A percentile compares a stretch with the other conserved stretches of the same genome.
These are phyloP conservation scores for Apus apus DNA, from an alignment of 2,113 vertebrate species.

Conservation along the genomic window DNA sequence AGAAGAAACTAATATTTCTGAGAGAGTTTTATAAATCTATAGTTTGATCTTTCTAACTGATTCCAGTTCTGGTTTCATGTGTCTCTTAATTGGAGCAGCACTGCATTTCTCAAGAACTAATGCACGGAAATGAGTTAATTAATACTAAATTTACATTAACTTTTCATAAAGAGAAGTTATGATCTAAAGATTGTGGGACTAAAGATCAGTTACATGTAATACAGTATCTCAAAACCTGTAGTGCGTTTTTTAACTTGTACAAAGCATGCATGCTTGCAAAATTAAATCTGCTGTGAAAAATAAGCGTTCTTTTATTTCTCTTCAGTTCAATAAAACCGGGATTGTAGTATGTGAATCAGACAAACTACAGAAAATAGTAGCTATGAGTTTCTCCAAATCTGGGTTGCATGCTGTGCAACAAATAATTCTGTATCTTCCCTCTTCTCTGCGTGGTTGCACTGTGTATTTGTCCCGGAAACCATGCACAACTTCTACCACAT, in stretches of 20 bases:
- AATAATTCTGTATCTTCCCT: background rate
- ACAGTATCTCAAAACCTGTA: background rate
- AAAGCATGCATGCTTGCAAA: background rate
- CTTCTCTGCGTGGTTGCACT: background rate
- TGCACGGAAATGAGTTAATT: background rate
- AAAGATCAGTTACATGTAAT: background rate
- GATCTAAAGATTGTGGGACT: background rate
- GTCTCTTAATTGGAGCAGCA: background rate
- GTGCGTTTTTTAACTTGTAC: background rate
- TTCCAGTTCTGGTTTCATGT: background rate
- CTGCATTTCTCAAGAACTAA: background rate
- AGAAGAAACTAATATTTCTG: background rate
- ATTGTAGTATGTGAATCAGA: slow-evolving; percentile 18
- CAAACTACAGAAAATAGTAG: background rate
- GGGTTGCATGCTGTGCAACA: slow-evolving; percentile 11
- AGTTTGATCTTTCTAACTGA: background rate
- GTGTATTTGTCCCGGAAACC: slow-evolving; percentile 40
- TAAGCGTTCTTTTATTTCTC: background rate
- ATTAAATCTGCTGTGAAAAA: background rate
- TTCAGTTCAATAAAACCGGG: slow-evolving; percentile 24
- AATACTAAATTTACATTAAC: background rate
- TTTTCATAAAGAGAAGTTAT: background rate
- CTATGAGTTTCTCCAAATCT: slow-evolving; percentile 4
- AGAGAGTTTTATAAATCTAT: background rate
- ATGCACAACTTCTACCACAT: background rate